Percentiles rank a stretch among this genome's conserved stretches.
These are phyloP conservation scores for Drosophila ercepeae DNA, from an alignment of 1,140 invertebrate species.

Conservation along the genomic window DNA sequence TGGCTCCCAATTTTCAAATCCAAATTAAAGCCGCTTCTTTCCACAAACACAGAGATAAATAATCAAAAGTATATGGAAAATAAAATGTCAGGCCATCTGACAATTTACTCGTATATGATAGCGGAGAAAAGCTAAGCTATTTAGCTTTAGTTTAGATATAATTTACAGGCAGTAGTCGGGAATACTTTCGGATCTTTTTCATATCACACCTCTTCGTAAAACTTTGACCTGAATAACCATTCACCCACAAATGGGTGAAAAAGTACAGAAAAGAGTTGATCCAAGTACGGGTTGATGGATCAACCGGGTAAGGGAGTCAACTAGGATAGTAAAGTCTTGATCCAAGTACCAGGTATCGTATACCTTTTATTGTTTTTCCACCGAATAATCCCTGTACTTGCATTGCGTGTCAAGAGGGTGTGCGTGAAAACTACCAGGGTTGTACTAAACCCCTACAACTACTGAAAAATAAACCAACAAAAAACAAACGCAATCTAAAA, in stretches of 20 bases:
- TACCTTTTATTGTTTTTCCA: neutral
- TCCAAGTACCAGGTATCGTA: neutral
- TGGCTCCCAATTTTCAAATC: neutral
- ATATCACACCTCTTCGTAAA: too few relatives aligned
- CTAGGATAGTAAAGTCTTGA: neutral
- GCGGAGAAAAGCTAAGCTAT: too few relatives aligned
- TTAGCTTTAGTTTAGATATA: neutral
- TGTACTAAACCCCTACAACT: conserved; percentile 2
- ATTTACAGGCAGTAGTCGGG: conserved; percentile 2
- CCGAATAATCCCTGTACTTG: neutral
- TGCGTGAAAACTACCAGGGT: conserved; percentile 11
- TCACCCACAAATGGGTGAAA: too few relatives aligned
- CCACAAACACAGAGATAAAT: neutral
- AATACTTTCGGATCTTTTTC: too few relatives aligned
- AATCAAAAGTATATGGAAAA: conserved; percentile 12
- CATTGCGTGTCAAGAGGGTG: conserved; percentile 19
- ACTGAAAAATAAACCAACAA: conserved; percentile 9
- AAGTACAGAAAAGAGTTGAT: too few relatives aligned
- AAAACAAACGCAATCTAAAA: neutral
- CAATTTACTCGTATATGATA: conserved; percentile 30
- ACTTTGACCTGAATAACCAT: too few relatives aligned
- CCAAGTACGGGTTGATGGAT: too few relatives aligned
- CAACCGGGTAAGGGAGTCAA: too few relatives aligned
- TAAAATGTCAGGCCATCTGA: conserved; percentile 52
- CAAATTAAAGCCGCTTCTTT: conserved; percentile 3